Base-by-base conservation (phyloP, 2,888 invertebrate species). In the Yponomeuta sedellus region DNA sequence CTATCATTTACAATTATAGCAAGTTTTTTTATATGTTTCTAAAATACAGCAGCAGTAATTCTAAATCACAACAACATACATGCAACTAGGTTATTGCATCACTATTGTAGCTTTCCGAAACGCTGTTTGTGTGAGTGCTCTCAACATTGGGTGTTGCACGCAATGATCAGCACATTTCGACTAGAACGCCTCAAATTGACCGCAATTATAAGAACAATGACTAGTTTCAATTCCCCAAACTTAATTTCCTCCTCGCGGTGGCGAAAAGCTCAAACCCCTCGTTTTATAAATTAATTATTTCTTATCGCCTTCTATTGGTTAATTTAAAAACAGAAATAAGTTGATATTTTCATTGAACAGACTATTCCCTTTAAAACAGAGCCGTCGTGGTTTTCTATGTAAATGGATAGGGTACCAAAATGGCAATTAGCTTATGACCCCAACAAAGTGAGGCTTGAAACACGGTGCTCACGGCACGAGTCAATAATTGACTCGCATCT, bases 181-280 rank as follows among this genome's bases (percentile, higher is more conserved):
- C 81, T 85, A 88, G 88, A 91, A 90, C 90, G 88, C 80, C 81
- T 80, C 83, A 87, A 89, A 89, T 85, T 86, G 86, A 83, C 86
- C 81, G 84, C 89, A 89, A 88, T 90, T 88, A 91, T 87, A 88
- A 88, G 86, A 90, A 90, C 91, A 91, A 90, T 88, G 87, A 88
- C 83, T 80, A 83, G 83, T 88, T 88, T 90, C 88, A 88, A 88
- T 90, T 87, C 86, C 84, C 85, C 81, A 89, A 91, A 89, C 86
- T 86, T 82, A 89, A 91, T 90, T 90, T 90, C 89, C 90, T 88
- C 78, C 79, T 40, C 64, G 40, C 39, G 16, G n/a, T 20, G 39
- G 59, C 40, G 40, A 65, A 34, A 40, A 59, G 20, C 59, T 16
- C 20, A 61, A 83, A 81, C 78, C 80, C 79, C 80, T 80, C n/a